phyloP scores from a whole-genome alignment of 2,888 invertebrate genomes.

The Monoplex corrugatus region DNA sequence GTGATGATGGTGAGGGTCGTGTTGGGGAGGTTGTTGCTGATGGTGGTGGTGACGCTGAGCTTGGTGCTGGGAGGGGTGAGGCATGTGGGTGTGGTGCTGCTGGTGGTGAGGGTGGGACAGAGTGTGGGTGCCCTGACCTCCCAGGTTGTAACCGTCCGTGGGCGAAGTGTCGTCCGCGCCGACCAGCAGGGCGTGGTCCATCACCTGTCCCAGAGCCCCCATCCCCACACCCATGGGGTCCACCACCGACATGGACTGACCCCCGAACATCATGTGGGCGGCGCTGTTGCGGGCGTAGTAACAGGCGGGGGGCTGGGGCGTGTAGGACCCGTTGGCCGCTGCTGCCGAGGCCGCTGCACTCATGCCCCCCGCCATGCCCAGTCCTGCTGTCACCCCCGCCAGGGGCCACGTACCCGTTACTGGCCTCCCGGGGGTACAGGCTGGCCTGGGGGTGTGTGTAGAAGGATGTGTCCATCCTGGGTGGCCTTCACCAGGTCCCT shows the following conservation, averaged over 20 bases:
- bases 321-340: conserved; percentile 58
- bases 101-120: conserved; percentile 49
- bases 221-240: conserved; percentile 62
- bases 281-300: conserved; percentile 69
- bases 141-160: conserved; percentile 56
- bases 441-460: conserved; percentile 58
- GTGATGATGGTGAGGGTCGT: neutral
- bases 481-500: no score
- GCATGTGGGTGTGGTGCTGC: conserved; percentile 3
- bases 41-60: conserved; percentile 17
- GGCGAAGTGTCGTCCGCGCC: neutral
- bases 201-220: conserved; percentile 56
- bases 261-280: conserved; percentile 68
- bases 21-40: conserved; percentile 27
- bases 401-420: neutral
- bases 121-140: neutral
- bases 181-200: conserved; percentile 44
- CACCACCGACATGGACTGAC: conserved; percentile 76
- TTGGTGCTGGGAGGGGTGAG: conserved; percentile 36
- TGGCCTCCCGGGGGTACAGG: conserved; percentile 66
- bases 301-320: conserved; percentile 67
- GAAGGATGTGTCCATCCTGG: conserved; percentile 41
- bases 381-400: neutral
- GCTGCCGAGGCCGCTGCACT: conserved; percentile 53
- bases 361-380: conserved; percentile 1